Evolutionary conservation across 2,888 invertebrate genomes (phyloP).

Genomic region (Tromatobia lineatoria): DNA sequence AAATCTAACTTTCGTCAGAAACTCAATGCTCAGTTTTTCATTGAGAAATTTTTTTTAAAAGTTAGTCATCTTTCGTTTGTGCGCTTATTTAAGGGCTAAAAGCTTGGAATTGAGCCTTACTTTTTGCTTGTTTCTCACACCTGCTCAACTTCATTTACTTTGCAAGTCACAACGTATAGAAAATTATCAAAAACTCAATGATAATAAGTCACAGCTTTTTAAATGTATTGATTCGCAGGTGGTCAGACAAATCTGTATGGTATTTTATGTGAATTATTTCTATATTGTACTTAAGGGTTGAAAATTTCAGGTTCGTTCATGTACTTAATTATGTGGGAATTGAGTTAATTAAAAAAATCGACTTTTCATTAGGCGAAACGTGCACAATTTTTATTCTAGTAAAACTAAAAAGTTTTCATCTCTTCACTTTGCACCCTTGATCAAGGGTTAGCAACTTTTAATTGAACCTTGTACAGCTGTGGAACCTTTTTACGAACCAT

Average conservation of each 20-base stretch:
- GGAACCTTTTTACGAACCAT: too few species aligned
- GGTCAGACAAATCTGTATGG: neutral
- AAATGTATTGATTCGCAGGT: neutral
- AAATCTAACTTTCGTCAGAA: too few species aligned
- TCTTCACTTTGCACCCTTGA: too few species aligned
- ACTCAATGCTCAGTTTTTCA: too few species aligned
- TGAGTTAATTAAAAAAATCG: neutral
- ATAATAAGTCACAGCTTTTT: constrained; percentile 1
- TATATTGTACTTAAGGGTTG: neutral
- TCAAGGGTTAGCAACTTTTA: too few species aligned
- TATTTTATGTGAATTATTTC: neutral
- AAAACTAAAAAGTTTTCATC: too few species aligned
- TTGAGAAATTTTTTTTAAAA: too few species aligned
- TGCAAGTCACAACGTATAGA: neutral
- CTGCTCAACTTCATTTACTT: constrained; percentile 6
- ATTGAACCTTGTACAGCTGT: too few species aligned
- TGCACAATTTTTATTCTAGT: neutral
- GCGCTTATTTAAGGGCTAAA: too few species aligned
- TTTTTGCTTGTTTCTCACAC: too few species aligned
- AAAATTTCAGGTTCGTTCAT: neutral
- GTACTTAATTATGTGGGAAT: too few species aligned
- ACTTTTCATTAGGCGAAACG: neutral
- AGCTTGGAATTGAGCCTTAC: neutral
- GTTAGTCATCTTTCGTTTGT: too few species aligned
- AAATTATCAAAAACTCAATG: constrained; percentile 9